Evolutionary conservation across 2,888 invertebrate genomes (phyloP), one percentile per base, ranked within the genome.

Genomic region (Ariolimax columbianus): DNA sequence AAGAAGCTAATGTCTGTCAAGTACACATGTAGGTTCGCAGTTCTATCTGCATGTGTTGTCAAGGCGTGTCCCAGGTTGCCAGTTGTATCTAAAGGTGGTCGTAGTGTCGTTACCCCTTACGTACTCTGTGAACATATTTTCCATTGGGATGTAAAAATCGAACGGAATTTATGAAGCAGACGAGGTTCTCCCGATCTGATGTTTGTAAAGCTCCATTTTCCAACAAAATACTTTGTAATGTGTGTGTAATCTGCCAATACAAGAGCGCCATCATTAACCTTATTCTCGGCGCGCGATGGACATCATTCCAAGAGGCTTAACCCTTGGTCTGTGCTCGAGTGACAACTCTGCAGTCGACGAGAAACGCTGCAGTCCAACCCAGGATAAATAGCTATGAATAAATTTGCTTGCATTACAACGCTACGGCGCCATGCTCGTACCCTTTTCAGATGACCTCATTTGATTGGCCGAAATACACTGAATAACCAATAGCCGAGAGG

Each of bases 321-420:
- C 82, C 73, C 73, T 55, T 30, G 47, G 82, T 40, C 68, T 30
- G 59, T 33, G n/a, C 33, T 19, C 30, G 59, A 55, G 73, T 73
- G 82, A 82, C 82, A 82, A 82, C 73, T 36, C 73, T 43, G 30
- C 73, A 82, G 66, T 38, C 55, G 59, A 55, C 38, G 55, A 33
- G n/a, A 43, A 82, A 43, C 73, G 73, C 14, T 26, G 73, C 38
- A 73, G 59, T 82, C 72, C n/a, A 82, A 59, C 38, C 30, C 14
- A 47, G 82, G 82, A 82, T 82, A 73, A 82, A 82, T 73, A 82
- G 55, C 82, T 59, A 82, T 82, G 82, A 73, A 82, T 82, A 82
- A 82, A 82, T 82, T 82, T 82, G 75, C 82, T 63, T 73, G 33
- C 59, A 82, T 82, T 82, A 82, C 63, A 59, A 73, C 82, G 75